phyloP scores from a whole-genome alignment of 2,888 invertebrate genomes.

The Nymphalis c-album region DNA sequence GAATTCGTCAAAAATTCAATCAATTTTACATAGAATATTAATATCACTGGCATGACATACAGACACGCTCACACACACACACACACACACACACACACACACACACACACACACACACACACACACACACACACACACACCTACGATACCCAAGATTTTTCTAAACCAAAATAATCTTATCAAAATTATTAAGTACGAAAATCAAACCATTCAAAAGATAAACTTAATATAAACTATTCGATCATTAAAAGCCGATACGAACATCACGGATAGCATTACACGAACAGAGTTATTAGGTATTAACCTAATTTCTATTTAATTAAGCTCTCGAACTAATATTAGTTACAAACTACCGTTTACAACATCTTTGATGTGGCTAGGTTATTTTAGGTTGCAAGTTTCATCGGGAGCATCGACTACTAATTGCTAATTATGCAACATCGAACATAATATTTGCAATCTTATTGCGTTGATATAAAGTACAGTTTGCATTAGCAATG shows the following conservation, averaged over 20 bases:
- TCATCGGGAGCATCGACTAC: constrained; percentile 12
- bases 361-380: constrained; percentile 29
- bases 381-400: constrained; percentile 13
- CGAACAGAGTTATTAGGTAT: neutral
- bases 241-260: neutral
- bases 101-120: no score
- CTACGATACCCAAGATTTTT: no score
- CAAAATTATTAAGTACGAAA: no score
- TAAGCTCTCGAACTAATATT: constrained; percentile 13
- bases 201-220: no score
- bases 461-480: neutral
- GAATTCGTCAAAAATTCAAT: no score
- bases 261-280: neutral
- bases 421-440: constrained; percentile 8
- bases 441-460: neutral
- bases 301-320: constrained; percentile 26
- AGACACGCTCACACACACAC: no score
- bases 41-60: no score
- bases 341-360: constrained; percentile 11
- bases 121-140: no score
- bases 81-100: no score
- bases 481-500: neutral
- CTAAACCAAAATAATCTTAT: no score
- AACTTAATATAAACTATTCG: neutral
- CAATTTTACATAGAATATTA: no score